phyloP scores from a whole-genome alignment of 1,140 invertebrate genomes.

The Platyura marginata region DNA sequence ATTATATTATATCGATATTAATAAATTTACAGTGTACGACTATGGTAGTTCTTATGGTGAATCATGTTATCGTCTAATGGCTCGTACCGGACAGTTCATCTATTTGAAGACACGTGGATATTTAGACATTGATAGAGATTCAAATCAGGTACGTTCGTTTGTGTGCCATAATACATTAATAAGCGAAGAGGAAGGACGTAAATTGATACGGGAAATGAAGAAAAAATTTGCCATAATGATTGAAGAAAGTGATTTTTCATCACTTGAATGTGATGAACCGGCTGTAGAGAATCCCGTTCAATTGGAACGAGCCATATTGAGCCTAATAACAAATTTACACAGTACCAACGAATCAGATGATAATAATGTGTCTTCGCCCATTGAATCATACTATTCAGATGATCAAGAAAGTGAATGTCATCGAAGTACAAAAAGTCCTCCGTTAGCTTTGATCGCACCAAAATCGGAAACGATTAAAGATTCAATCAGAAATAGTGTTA shows the following conservation, averaged over 20 bases:
- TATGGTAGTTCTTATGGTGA: conserved; percentile 49
- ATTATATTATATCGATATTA: conserved; percentile 8
- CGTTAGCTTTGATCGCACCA: conserved; percentile 28
- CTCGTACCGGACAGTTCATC: conserved; percentile 59
- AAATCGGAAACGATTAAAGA: conserved; percentile 27
- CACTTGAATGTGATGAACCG: conserved; percentile 27
- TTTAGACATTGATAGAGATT: conserved; percentile 50
- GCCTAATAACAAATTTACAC: conserved; percentile 40
- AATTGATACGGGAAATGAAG: conserved; percentile 51
- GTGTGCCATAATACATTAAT: conserved; percentile 71
- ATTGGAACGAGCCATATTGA: conserved; percentile 42
- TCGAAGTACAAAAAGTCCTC: conserved; percentile 14
- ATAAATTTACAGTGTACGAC: conserved; percentile 53
- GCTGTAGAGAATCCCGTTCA: conserved; percentile 42
- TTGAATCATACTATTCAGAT: conserved; percentile 8
- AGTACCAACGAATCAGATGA: conserved; percentile 2
- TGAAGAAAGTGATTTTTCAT: conserved; percentile 22
- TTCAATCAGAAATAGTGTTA: conserved; percentile 28
- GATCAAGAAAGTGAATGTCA: conserved; percentile 12
- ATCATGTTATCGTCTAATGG: conserved; percentile 62
- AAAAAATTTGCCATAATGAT: conserved; percentile 41
- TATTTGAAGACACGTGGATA: conserved; percentile 62
- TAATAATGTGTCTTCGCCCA: conserved; percentile 24
- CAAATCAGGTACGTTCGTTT: conserved; percentile 56
- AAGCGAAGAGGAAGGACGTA: conserved; percentile 44